These are phyloP conservation scores for Physella acuta DNA, from an alignment of 1,140 invertebrate species.

Conservation along the genomic window DNA sequence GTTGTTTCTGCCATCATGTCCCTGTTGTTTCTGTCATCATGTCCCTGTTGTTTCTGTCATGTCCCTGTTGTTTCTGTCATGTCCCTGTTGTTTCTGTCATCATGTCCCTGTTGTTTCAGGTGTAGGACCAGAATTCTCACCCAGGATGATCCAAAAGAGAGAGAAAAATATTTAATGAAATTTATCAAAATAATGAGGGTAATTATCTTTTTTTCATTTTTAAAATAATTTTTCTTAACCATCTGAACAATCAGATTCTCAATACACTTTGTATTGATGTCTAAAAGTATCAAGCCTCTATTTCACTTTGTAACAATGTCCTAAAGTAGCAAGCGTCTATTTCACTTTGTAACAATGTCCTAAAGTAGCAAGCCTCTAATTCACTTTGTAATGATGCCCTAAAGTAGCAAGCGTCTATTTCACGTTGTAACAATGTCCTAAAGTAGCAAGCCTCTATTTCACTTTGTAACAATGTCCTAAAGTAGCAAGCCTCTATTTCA, in stretches of 20 bases:
- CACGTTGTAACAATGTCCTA: too few relatives aligned
- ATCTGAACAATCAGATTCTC: not conserved
- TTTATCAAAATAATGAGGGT: constrained; percentile 98
- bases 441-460: not conserved
- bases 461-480: not conserved
- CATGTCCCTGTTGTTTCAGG: constrained; percentile 60
- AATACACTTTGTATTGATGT: not conserved
- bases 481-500: constrained; percentile 32
- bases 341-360: too few relatives aligned
- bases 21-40: too few relatives aligned
- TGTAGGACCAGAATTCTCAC: constrained; percentile 78
- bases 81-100: not conserved
- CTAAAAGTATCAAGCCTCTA: not conserved
- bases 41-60: not conserved
- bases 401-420: constrained; percentile 5
- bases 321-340: not conserved
- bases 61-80: not conserved
- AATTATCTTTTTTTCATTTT: constrained; percentile 17
- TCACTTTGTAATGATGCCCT: not conserved
- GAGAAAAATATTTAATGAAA: constrained; percentile 94
- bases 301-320: not conserved
- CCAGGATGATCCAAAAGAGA: constrained; percentile 82
- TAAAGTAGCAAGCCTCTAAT: not conserved
- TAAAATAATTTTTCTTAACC: not conserved
- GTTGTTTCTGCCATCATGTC: too few relatives aligned